These are phyloP conservation scores for Girardia tigrina DNA, from an alignment of 2,888 invertebrate species.

Conservation along the genomic window DNA sequence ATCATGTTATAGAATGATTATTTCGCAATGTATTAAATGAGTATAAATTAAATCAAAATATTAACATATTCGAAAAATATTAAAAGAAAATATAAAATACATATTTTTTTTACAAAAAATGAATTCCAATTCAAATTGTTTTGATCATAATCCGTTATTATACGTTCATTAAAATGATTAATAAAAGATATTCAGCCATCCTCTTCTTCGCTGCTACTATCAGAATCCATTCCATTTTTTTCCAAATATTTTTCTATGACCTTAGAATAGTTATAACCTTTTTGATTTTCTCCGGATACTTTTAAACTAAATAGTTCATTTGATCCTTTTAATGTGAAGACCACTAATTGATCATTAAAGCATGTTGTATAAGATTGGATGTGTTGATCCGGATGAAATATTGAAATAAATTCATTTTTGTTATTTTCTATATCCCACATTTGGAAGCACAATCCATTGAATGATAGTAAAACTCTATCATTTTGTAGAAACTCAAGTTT, in stretches of 20 bases:
- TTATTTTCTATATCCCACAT: neutral
- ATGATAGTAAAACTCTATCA: neutral
- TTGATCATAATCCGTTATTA: too few relatives aligned
- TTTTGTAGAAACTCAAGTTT: neutral
- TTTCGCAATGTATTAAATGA: too few relatives aligned
- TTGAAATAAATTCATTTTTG: neutral
- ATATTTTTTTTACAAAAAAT: too few relatives aligned
- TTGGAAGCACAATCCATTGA: constrained; percentile 1
- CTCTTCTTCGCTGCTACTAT: neutral
- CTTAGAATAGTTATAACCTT: too few relatives aligned
- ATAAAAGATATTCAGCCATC: neutral
- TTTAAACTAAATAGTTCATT: neutral
- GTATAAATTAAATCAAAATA: too few relatives aligned
- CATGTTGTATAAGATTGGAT: neutral
- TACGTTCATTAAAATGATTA: too few relatives aligned
- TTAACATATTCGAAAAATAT: too few relatives aligned
- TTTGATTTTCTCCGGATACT: neutral
- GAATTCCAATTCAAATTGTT: too few relatives aligned
- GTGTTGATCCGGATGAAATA: neutral
- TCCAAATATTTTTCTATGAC: neutral
- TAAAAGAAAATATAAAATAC: too few relatives aligned
- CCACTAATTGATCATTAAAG: neutral
- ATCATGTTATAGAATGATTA: too few relatives aligned
- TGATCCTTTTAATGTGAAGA: neutral
- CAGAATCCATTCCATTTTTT: neutral